Base-by-base conservation (phyloP, 2,113 vertebrate species). In the Pholis gunnellus region DNA sequence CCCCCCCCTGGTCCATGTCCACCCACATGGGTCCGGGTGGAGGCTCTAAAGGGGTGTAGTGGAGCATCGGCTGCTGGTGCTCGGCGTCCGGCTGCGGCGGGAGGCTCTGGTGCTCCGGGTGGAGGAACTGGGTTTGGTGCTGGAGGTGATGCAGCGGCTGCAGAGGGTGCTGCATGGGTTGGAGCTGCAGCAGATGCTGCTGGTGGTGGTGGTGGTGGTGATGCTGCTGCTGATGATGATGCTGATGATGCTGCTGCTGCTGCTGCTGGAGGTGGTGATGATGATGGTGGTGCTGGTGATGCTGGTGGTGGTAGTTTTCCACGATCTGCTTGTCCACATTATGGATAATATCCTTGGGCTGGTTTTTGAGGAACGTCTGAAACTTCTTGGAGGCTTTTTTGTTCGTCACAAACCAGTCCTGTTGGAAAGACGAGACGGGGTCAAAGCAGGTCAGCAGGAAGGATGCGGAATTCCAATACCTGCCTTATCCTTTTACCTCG, bases 371-470 rank as follows among this genome's bases (percentile, higher is more conserved):
- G n/a, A 96, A 93, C 91, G 96, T 96, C 88, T 96, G 96, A 83
- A 97, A 97, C 83, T 96, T 97, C 89, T 96, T 97, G 25, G 94
- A 96, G 20, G 96, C 96, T 1, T 95, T 96, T 27, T 96, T 95
- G 79, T 95, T 97, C 2, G 97, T 92, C 72, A 97, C 95, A 59
- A 98, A 99, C 97, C 97, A 99, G 8, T 99, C 97, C 97, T 98
- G 89, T 34, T 2, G 13, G 7, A 48, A 8, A 42, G n/a, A 52
- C 0, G 2, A 31, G 17, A 18, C 0, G 15, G 22, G 6, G 20
- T 68, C 25, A 52, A 9, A 1, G 11, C 46, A 57, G 15, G 29
- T 42, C 18, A 57, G 7, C 13, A 27, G 11, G n/a, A n/a, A n/a
- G n/a, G n/a, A n/a, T n/a, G n/a, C n/a, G n/a, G n/a, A n/a, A 44